Conservation (phyloP, 2,888 invertebrate genomes). For the Polia nebulosa region DNA sequence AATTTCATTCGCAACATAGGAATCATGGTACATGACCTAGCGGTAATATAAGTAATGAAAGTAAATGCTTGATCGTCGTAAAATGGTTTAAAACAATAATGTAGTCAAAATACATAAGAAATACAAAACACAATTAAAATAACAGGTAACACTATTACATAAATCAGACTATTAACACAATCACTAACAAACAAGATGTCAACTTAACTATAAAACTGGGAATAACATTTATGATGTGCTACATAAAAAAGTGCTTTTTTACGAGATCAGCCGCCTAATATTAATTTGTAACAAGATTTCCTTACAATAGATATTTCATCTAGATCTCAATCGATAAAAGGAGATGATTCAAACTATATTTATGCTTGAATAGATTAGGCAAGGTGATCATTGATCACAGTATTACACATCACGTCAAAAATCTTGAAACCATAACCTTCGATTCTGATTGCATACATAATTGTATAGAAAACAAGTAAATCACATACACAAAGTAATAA, state of each 20-base stretch:
- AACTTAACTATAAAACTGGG: conserved; percentile 79
- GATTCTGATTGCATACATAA: conserved; percentile 71
- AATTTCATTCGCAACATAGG: conserved; percentile 65
- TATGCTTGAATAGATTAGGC: conserved; percentile 50
- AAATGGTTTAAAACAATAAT: conserved; percentile 59
- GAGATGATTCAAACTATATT: conserved; percentile 1
- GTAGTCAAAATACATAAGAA: conserved; percentile 55
- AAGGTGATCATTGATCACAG: conserved; percentile 64
- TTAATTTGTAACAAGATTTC: conserved; percentile 45
- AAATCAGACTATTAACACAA: conserved; percentile 86
- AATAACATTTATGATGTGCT: conserved; percentile 81
- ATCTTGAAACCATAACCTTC: conserved; percentile 67
- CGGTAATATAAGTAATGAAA: conserved; percentile 60
- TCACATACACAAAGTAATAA: conserved; percentile 63
- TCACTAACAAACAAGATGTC: conserved; percentile 84
- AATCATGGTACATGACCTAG: conserved; percentile 44
- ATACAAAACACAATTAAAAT: conserved; percentile 77
- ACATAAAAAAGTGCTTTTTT: conserved; percentile 79
- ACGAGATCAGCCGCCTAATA: conserved; percentile 62
- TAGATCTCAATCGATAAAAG: conserved; percentile 11
- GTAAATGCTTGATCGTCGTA: conserved; percentile 71
- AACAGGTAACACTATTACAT: conserved; percentile 84
- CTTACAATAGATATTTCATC: conserved; percentile 16
- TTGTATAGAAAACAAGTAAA: conserved; percentile 59
- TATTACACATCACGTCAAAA: conserved; percentile 59